Percentiles rank a stretch among this genome's conserved stretches.
Evolutionary conservation across 2,888 invertebrate genomes (phyloP).

Genomic region (Syrista parreyssii): DNA sequence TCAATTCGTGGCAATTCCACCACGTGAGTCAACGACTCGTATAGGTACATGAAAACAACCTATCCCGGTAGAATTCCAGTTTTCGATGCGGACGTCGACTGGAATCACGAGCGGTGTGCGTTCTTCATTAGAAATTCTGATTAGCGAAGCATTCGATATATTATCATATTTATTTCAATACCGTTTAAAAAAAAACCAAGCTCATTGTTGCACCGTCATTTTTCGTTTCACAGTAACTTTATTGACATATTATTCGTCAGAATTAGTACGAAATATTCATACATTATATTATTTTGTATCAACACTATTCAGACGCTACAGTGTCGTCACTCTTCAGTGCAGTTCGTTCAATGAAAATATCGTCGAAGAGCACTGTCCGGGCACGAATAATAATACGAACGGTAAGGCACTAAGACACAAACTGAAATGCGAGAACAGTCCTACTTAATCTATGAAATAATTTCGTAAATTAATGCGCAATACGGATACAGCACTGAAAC

Average conservation of each 20-base stretch:
- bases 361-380: no score
- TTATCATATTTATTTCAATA: background rate
- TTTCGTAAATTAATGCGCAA: background rate
- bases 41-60: background rate
- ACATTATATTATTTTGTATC: no score
- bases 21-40: background rate
- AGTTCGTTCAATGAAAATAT: no score
- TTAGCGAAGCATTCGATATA: background rate
- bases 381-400: no score
- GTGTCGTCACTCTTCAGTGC: no score
- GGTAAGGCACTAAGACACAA: background rate
- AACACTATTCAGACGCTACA: no score
- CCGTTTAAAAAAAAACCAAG: background rate
- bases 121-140: background rate
- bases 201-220: background rate
- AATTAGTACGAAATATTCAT: no score
- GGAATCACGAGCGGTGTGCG: background rate
- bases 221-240: background rate
- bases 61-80: background rate
- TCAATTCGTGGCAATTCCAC: background rate
- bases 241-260: background rate
- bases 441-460: background rate
- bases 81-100: background rate
- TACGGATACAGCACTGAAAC: background rate
- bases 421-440: background rate